A percentile compares a stretch with the other conserved stretches of the same genome.
Evolutionary conservation across 2,888 invertebrate genomes (phyloP).

Genomic region (Pandemis heparana): DNA sequence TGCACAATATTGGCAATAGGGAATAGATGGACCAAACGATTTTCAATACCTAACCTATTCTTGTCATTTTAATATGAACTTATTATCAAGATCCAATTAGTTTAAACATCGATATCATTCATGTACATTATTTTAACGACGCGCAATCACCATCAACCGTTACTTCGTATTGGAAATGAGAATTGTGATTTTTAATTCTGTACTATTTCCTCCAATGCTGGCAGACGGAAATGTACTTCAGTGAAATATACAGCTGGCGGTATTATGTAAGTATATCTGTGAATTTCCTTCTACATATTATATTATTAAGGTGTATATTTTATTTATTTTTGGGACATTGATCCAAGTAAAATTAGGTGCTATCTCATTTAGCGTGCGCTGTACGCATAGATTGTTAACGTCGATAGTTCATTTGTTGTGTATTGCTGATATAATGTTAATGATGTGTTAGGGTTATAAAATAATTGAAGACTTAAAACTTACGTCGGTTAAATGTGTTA

Average conservation of each 20-base stretch:
- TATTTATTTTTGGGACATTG: not conserved
- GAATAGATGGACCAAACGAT: too few relatives aligned
- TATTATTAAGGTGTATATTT: not conserved
- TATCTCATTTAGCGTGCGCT: not conserved
- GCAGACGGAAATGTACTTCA: slow-evolving; percentile 82
- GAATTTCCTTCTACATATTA: slow-evolving; percentile 21
- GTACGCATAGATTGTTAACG: not conserved
- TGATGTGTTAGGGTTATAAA: too few relatives aligned
- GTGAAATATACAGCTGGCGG: slow-evolving; percentile 81
- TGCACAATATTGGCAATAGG: too few relatives aligned
- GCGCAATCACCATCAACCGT: slow-evolving; percentile 5
- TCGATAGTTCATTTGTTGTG: too few relatives aligned
- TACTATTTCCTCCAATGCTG: slow-evolving; percentile 68
- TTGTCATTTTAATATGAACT: too few relatives aligned
- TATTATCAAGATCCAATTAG: not conserved
- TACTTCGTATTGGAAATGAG: slow-evolving; percentile 34
- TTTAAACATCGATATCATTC: slow-evolving; percentile 14
- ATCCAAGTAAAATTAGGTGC: not conserved
- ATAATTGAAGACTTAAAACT: too few relatives aligned
- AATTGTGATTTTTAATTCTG: slow-evolving; percentile 46
- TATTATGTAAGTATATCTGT: slow-evolving; percentile 76
- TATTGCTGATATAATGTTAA: too few relatives aligned
- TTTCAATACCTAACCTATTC: too few relatives aligned
- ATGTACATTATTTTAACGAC: slow-evolving; percentile 23
- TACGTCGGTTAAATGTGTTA: too few relatives aligned